These are phyloP conservation scores for Leguminivora glycinivorella DNA, from an alignment of 1,140 invertebrate genomes.

Conservation along the genomic window DNA sequence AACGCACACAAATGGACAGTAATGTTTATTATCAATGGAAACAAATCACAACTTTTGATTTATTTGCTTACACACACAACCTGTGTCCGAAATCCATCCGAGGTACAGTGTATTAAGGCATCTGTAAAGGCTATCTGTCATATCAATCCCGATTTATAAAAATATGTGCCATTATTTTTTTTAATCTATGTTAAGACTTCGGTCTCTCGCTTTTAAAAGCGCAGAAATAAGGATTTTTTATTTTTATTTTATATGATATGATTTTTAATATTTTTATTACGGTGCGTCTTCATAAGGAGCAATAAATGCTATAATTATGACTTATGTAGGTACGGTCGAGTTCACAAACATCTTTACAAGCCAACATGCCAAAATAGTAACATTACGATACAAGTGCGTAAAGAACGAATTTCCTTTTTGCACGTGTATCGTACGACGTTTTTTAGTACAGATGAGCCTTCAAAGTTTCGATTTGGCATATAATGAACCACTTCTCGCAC, in stretches of 20 bases:
- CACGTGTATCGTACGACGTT: too few relatives aligned
- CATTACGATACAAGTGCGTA: too few relatives aligned
- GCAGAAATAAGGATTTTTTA: not conserved
- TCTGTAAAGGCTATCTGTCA: constrained; percentile 10
- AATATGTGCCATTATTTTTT: constrained; percentile 11
- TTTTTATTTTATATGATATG: not conserved
- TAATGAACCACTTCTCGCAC: too few relatives aligned
- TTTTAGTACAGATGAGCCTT: too few relatives aligned
- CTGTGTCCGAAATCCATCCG: not conserved
- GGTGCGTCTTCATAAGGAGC: not conserved
- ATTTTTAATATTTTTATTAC: not conserved
- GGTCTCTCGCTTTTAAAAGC: not conserved
- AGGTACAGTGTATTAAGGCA: constrained; percentile 26
- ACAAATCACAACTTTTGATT: constrained; percentile 13
- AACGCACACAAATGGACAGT: constrained; percentile 11
- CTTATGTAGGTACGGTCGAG: too few relatives aligned
- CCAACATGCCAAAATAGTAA: too few relatives aligned
- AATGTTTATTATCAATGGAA: constrained; percentile 17
- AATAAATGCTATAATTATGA: too few relatives aligned
- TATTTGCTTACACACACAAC: constrained; percentile 25
- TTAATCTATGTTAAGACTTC: not conserved
- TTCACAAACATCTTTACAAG: too few relatives aligned
- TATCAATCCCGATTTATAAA: constrained; percentile 1
- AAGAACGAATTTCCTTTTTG: too few relatives aligned
- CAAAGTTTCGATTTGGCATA: too few relatives aligned